Evolutionary conservation across 2,797 vertebrate species (phyloP), one percentile per base, ranked within the genome.

Genomic region (Hydrophis major): DNA sequence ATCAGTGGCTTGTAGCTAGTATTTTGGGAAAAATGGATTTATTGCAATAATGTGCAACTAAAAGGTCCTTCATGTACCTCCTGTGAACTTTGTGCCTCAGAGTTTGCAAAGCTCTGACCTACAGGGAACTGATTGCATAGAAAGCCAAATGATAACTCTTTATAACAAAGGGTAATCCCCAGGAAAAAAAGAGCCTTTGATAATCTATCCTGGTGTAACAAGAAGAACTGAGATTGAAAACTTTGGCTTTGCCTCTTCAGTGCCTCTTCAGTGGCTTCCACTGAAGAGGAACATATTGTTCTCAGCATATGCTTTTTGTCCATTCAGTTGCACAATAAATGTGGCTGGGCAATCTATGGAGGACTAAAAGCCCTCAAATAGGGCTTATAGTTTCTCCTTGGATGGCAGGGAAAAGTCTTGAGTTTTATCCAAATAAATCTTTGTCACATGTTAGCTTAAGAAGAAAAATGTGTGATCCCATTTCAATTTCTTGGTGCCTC

Each of bases 341-440:
- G 74, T 37, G 55, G 78, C 78, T 90, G 56, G 25, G 18, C 57
- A 28, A 57, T 87, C 42, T 20, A 47, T 1, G 63, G 78, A 90
- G 47, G 50, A 90, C 78, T 56, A 69, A 90, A 87, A 57, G 89
- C 61, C n/a, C 83, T 18, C n/a, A 6, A 74, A 74, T 37, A 66
- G 6, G 32, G 56, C 25, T 37, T 86, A 32, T 18, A 57, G 25
- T n/a, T 86, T 90, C 78, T 55, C 78, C 53, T 37, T 66, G 59
- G 88, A 20, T 87, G 32, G 14, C 60, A 57, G 32, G 59, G 28
- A 27, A 93, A 27, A 32, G 50, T 87, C 59, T 47, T 83, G 63
- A 83, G 6, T 86, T 90, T 66, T 86, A 87, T 87, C 50, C 32
- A 55, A 92, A 89, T 66, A 89, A 78, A 92, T 92, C 86, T 90